Evolutionary conservation across 2,888 invertebrate species (phyloP), one percentile per base, ranked within the genome.

Genomic region (Tinea pellionella): DNA sequence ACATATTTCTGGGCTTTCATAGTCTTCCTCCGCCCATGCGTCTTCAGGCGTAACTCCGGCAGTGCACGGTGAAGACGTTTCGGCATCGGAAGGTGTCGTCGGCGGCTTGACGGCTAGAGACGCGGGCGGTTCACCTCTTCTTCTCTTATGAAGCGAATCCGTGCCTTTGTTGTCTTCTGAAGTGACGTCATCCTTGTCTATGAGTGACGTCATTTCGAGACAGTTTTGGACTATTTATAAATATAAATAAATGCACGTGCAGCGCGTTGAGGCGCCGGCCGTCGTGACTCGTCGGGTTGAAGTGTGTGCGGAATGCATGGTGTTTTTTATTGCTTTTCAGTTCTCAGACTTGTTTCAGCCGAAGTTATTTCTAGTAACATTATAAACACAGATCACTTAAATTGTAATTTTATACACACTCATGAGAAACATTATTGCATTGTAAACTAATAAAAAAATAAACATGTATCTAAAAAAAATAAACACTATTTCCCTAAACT

Each of bases 161-260:
- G 74, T 41, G 58, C 30, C 63, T 69, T 77, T 81, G 60, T 63
- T 63, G 63, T 72, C 69, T 59, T 70, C 70, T 15, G 30, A 12
- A 51, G 32, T 73, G 74, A 77, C 77, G 74, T 81, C 82, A 77
- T 67, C 65, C 62, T 68, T 74, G 67, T 83, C 83, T 68, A 71
- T 77, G 29, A 68, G 68, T 74, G 82, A 81, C 73, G 80, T 78
- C 85, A 85, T 86, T 57, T 56, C 67, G 37, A n/a, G n/a, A 37
- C n/a, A 37, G 37, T 37, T 37, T 74, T 73, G 67, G 65, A 67
- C 73, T 82, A 84, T 84, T 80, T 80, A 78, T 82, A 79, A 75
- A 76, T 76, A 75, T 80, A 80, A 84, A 85, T 80, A 79, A 77
- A 76, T 70, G 74, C 81, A 84, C 78, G 80, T 80, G 84, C 72